These are phyloP conservation scores for Rhodeus uyekii DNA, from an alignment of 2,797 vertebrate species.

Conservation along the genomic window DNA sequence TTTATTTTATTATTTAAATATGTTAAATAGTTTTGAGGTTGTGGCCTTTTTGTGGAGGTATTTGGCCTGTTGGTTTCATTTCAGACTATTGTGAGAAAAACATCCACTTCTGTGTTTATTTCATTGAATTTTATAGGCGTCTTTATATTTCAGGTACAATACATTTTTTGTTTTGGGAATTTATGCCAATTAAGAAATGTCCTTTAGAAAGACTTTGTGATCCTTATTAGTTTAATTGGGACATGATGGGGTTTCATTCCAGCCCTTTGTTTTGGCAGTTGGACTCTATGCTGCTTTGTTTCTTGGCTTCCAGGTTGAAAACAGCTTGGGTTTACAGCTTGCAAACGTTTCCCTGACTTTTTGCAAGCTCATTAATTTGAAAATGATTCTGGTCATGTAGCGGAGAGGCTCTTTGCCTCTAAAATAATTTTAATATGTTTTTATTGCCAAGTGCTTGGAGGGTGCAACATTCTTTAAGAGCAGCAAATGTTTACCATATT, in stretches of 20 bases:
- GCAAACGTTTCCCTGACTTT: conserved; percentile 28
- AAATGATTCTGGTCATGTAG: conserved; percentile 59
- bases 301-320: conserved; percentile 63
- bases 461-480: conserved; percentile 48
- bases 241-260: conserved; percentile 55
- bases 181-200: background rate
- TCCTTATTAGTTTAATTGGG: conserved; percentile 63
- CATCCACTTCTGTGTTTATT: no score
- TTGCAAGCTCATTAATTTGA: conserved; percentile 48
- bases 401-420: conserved; percentile 38
- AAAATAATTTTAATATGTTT: conserved; percentile 53
- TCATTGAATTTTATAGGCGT: no score
- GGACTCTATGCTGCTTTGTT: conserved; percentile 43
- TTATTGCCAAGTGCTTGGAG: conserved; percentile 53
- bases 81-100: background rate
- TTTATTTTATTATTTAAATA: background rate
- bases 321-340: conserved; percentile 53
- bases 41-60: no score
- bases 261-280: conserved; percentile 55
- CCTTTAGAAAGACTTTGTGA: conserved; percentile 32
- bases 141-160: no score
- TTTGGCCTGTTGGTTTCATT: no score
- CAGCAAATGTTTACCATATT: conserved; percentile 50
- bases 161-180: no score
- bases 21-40: background rate